A percentile compares a stretch with the other conserved stretches of the same genome.
Conservation (phyloP, 2,797 vertebrate genomes). For the Platalea minor region DNA sequence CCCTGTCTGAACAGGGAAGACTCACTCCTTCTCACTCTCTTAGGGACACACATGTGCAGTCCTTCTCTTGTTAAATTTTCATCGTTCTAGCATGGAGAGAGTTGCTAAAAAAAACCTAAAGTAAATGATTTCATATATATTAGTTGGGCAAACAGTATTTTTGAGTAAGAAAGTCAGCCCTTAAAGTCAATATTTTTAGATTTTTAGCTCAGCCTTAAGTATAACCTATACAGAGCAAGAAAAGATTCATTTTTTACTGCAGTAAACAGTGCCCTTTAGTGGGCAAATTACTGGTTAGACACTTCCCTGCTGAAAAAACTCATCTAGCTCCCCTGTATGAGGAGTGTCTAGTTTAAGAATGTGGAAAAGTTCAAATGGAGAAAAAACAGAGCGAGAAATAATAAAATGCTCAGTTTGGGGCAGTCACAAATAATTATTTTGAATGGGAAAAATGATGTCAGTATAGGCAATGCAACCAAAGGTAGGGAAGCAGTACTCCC, state of each 20-base stretch:
- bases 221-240: not conserved
- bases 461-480: not conserved
- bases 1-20: not conserved
- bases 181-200: not conserved
- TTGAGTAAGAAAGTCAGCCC: not conserved
- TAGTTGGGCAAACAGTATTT: not conserved
- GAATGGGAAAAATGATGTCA: not conserved
- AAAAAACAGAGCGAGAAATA: not conserved
- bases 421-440: not conserved
- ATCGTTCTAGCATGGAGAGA: not conserved
- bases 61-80: not conserved
- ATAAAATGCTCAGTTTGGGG: not conserved
- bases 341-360: not conserved
- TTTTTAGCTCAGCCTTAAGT: not conserved
- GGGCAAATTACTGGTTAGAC: slow-evolving; percentile 17
- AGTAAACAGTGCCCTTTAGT: slow-evolving; percentile 16
- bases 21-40: not conserved
- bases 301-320: not conserved
- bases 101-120: not conserved
- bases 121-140: not conserved
- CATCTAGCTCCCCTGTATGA: not conserved
- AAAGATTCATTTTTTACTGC: not conserved
- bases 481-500: not conserved
- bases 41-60: accelerated
- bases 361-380: not conserved